Percentiles rank a stretch among this genome's conserved stretches.
phyloP scores from a whole-genome alignment of 2,888 invertebrate species.

The Loripinus fragilis region DNA sequence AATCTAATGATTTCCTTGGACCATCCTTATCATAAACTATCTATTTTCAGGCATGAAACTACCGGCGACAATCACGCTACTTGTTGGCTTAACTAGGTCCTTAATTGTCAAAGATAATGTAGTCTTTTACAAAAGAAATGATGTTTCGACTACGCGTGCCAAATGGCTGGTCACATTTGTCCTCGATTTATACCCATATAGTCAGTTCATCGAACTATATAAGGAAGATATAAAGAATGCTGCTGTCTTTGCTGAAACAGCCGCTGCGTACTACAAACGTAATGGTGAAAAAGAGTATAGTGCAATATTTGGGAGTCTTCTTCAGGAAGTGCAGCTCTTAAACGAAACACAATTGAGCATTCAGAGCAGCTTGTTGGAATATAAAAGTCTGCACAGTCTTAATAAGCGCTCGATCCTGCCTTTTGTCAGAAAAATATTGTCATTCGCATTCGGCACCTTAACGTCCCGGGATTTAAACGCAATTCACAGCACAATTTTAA shows the following conservation, averaged over 20 bases:
- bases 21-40: no score
- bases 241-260: neutral
- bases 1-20: no score
- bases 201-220: conserved; percentile 13
- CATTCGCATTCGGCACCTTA: conserved; percentile 29
- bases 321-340: conserved; percentile 1
- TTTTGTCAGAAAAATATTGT: conserved; percentile 22
- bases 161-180: conserved; percentile 26
- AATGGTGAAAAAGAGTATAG: neutral
- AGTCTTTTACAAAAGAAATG: conserved; percentile 33
- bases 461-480: conserved; percentile 24
- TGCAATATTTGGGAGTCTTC: neutral
- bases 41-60: neutral
- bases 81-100: neutral
- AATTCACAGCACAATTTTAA: conserved; percentile 26
- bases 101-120: conserved; percentile 20
- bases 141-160: conserved; percentile 16
- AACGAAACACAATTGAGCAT: neutral
- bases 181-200: conserved; percentile 19
- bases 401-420: conserved; percentile 21
- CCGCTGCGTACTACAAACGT: neutral
- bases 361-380: neutral
- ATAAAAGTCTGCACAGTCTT: neutral
- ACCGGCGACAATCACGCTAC: neutral
- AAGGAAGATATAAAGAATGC: neutral